Evolutionary conservation across 2,888 invertebrate genomes (phyloP), one percentile per base, ranked within the genome.

Genomic region (Thecophora atra): DNA sequence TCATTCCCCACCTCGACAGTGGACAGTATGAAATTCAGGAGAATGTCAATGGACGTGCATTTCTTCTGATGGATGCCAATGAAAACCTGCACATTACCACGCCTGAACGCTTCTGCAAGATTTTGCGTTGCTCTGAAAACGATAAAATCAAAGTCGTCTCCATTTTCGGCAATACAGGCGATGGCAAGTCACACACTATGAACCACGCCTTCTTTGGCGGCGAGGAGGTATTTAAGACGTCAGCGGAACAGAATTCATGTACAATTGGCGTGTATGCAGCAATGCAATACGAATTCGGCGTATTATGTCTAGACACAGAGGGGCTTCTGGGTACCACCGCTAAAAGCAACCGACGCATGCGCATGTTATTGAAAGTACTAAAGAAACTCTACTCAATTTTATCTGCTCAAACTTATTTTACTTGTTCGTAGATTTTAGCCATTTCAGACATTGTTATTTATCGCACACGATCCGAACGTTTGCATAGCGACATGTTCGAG

Each of bases 151-250:
- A 94, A 87, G 94, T 94, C 19, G 90, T 94, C 0, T 92, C 94
- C 15, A 93, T 95, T 80, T 93, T 94, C 86, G 95, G 95, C 3
- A 94, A 94, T 81, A 93, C 93, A 0, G 94, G 94, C 0, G 94
- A 94, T 86, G 94, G 94, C 2, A 94, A 94, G 85, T 94, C 94
- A 3, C 89, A 92, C 80, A 93, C 93, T 0, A 86, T 94, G 80
- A 95, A 95, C 84, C 89, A 93, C 78, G 89, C 90, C 17, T 91
- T 92, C 81, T 92, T 91, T 81, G 84, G 89, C 77, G 91, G 91
- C 1, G 86, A 88, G 73, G 89, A 90, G 78, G 79, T 91, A 0
- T 86, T 86, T 73, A 81, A 81, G 42, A 86, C 85, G 30, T 86
- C 86, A 44, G 76, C 82, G 0, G 84, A 84, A 76, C 88, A 90